These are phyloP conservation scores for Heliconius nattereri DNA, from an alignment of 1,140 invertebrate genomes.

Conservation along the genomic window DNA sequence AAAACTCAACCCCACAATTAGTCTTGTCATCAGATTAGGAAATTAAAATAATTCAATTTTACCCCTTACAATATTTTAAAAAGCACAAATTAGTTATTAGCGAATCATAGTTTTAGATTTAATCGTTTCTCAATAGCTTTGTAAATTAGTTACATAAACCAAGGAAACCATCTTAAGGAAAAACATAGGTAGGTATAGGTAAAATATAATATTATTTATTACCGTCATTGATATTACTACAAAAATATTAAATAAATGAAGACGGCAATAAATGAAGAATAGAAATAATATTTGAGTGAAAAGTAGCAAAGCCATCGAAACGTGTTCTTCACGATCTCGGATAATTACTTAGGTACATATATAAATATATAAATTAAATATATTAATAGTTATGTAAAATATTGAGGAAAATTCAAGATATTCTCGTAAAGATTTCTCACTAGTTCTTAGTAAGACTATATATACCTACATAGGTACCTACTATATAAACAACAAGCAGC, in stretches of 20 bases:
- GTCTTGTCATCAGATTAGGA: background rate
- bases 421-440: background rate
- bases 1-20: background rate
- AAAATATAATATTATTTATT: background rate
- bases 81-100: no score
- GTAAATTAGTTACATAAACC: background rate
- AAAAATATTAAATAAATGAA: background rate
- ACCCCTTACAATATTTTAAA: no score
- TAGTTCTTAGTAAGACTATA: background rate
- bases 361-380: background rate
- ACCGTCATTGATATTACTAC: background rate
- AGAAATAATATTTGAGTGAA: background rate
- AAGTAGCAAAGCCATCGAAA: background rate
- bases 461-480: background rate
- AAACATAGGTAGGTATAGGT: background rate
- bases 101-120: background rate
- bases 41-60: background rate
- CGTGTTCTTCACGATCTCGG: background rate
- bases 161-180: background rate
- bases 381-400: slow-evolving; percentile 2
- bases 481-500: background rate
- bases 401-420: slow-evolving; percentile 19
- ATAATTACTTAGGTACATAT: background rate
- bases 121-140: background rate
- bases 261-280: background rate